Conservation (phyloP, 2,113 vertebrate genomes). For the Ramphastos sulfuratus region DNA sequence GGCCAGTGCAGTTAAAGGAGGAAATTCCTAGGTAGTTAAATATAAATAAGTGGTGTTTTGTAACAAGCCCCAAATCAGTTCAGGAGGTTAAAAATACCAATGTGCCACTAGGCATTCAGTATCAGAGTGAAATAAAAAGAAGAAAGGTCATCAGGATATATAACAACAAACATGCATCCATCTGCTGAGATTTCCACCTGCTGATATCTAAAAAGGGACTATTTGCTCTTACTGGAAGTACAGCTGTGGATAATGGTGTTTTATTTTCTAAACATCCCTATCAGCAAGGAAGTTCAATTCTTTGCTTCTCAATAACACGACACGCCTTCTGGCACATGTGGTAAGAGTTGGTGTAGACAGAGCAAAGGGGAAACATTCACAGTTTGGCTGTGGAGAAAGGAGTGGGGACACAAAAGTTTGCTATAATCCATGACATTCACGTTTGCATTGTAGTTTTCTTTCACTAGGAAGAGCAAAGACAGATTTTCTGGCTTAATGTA, state of each 20-base stretch:
- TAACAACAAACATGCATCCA: slow-evolving; percentile 14
- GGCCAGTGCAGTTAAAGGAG: slow-evolving; percentile 16
- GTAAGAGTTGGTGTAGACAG: background rate
- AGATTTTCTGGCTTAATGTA: background rate
- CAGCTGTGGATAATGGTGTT: background rate
- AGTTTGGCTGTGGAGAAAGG: background rate
- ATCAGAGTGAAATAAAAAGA: background rate
- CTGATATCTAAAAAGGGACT: background rate
- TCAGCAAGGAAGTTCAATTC: slow-evolving; percentile 33
- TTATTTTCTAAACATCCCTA: slow-evolving; percentile 47
- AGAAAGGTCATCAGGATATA: background rate
- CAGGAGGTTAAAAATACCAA: background rate
- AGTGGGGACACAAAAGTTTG: background rate
- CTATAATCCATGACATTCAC: background rate
- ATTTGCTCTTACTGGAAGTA: slow-evolving; percentile 53
- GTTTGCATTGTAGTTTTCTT: background rate
- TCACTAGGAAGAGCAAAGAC: background rate
- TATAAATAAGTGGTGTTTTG: slow-evolving; percentile 45
- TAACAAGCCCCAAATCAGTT: background rate
- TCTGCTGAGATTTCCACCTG: slow-evolving; percentile 43
- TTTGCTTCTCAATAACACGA: background rate
- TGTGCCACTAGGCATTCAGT: background rate
- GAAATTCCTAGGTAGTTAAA: slow-evolving; percentile 55
- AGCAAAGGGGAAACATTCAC: background rate
- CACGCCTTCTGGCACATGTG: background rate